A percentile compares a stretch with the other conserved stretches of the same genome.
phyloP scores from a whole-genome alignment of 1,140 invertebrate genomes.

The Polypedilum vanderplanki region DNA sequence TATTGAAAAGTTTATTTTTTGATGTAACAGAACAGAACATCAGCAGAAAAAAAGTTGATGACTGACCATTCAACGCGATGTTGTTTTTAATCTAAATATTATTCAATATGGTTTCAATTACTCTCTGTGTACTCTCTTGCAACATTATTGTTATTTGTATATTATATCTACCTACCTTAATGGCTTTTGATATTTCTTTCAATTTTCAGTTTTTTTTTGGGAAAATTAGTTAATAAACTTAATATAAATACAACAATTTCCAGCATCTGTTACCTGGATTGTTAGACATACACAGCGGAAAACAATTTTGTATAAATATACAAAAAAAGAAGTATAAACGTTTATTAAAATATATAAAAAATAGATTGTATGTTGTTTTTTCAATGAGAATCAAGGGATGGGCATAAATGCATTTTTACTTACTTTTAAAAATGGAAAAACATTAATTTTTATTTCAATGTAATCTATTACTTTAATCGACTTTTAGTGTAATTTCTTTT shows the following conservation, averaged over 20 bases:
- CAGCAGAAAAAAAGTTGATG: not conserved
- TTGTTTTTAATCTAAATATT: constrained; percentile 21
- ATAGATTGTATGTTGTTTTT: not conserved
- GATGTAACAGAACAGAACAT: not conserved
- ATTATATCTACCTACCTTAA: constrained; percentile 15
- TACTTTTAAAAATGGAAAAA: too few species aligned
- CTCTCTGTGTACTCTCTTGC: not conserved
- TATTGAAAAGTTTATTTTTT: constrained; percentile 1
- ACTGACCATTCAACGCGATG: not conserved
- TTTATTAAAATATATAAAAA: constrained; percentile 27
- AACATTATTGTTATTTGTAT: not conserved
- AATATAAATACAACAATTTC: constrained; percentile 24
- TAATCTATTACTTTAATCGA: constrained; percentile 22
- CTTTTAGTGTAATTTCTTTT: constrained; percentile 2
- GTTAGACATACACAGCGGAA: not conserved
- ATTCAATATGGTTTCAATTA: constrained; percentile 25
- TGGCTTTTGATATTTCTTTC: constrained; percentile 1
- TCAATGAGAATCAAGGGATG: too few species aligned
- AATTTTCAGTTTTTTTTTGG: constrained; percentile 23
- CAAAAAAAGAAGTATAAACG: constrained; percentile 8
- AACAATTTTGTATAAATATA: constrained; percentile 21
- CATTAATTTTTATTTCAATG: too few species aligned
- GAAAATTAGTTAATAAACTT: constrained; percentile 28
- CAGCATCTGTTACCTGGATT: constrained; percentile 23
- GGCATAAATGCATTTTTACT: not conserved